A percentile compares a stretch with the other conserved stretches of the same genome.
Conservation (phyloP, 2,797 vertebrate species). For the Champsocephalus gunnari region DNA sequence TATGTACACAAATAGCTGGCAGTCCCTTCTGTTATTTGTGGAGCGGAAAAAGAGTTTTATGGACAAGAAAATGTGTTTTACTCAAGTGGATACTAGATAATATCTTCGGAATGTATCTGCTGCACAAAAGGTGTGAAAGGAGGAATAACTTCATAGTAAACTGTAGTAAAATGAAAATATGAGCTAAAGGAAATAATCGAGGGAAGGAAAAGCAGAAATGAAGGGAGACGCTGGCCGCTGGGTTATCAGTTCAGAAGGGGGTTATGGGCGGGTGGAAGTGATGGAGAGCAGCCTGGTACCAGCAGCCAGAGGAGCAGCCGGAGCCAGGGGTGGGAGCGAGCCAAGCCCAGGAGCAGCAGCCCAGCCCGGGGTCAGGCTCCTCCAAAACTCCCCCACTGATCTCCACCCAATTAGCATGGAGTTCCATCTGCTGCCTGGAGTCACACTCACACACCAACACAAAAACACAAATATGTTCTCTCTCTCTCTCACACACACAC, state of each 20-base stretch:
- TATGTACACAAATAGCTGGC: not conserved
- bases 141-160: not conserved
- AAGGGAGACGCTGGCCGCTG: constrained; percentile 35
- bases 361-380: constrained; percentile 71
- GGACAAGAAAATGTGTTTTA: not conserved
- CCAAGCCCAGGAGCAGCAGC: constrained; percentile 62
- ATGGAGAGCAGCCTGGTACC: constrained; percentile 55
- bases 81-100: not conserved
- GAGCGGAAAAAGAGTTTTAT: not conserved
- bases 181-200: constrained; percentile 26
- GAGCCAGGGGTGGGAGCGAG: constrained; percentile 67
- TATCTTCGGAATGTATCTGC: not conserved
- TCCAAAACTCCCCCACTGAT: constrained; percentile 76
- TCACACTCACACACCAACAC: constrained; percentile 49
- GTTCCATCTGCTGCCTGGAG: constrained; percentile 80
- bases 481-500: not conserved
- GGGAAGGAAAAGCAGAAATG: constrained; percentile 34
- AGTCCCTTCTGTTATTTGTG: not conserved
- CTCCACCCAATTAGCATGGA: constrained; percentile 78
- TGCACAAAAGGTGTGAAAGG: not conserved
- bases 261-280: constrained; percentile 59
- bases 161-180: not conserved
- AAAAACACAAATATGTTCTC: not conserved
- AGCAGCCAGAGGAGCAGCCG: constrained; percentile 60
- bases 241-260: constrained; percentile 44